Base-by-base conservation (phyloP, 2,113 vertebrate genomes). In the Lutjanus erythropterus region DNA sequence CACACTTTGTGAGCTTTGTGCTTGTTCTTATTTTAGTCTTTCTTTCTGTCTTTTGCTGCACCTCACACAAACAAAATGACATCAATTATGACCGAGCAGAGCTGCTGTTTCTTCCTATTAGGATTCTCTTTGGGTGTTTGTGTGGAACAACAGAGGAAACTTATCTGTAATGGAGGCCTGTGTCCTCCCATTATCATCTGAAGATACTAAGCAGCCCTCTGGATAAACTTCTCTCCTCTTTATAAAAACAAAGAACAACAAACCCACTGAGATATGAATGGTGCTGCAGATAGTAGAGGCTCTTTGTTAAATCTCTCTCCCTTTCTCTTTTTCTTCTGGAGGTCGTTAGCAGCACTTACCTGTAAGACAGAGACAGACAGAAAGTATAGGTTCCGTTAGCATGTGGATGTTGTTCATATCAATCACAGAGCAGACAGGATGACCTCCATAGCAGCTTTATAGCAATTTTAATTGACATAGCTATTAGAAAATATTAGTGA, bases 51-150 rank as follows among this genome's bases (percentile, higher is more conserved):
- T 46, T 14, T 50, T 62, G 50, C 19, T 49, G 1, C 29, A 72
- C 31, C n/a, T 65, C 35, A 15, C 42, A 74, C 18, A 73, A 50
- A 69, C 21, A 31, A 78, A 10, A 41, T 8, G 23, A 33, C 41
- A 52, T 33, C 67, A 14, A 66, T 52, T 71, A 4, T 35, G 29
- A 60, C 33, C 12, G 27, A 29, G 21, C 44, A 27, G 46, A 71
- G 71, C 18, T 56, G 9, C 41, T 67, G 64, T 49, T 47, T 61
- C 39, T 75, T 58, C 58, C 56, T 60, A 29, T 66, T 75, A 66
- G 33, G n/a, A 62, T 35, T 77, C 23, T 75, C 61, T 37, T 52
- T 33, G 46, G 12, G 58, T 71, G 29, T 82, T 65, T 69, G 58
- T 56, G 1, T n/a, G 39, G 42, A 65, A 58, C 49, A 15, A 55